Evolutionary conservation across 2,113 vertebrate genomes (phyloP).

Genomic region (Platysternon megacephalum): DNA sequence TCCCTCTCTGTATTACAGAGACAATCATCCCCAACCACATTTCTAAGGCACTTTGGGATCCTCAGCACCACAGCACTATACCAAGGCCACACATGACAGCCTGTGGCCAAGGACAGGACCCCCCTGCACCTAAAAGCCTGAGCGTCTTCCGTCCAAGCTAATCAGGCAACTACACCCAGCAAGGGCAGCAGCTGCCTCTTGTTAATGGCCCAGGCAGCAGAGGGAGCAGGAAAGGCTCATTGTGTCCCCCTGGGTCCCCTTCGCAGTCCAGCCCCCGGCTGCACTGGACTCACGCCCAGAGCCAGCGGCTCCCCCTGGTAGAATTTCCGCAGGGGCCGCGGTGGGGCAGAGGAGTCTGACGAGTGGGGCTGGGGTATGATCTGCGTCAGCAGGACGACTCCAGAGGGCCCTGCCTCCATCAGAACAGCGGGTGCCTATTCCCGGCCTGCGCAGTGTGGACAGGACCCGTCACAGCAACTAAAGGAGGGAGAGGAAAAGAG

Average conservation of each 20-base stretch:
- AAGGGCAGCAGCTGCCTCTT: not conserved
- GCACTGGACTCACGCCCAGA: not conserved
- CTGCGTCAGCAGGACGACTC: not conserved
- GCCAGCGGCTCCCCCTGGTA: not conserved
- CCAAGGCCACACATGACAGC: not conserved
- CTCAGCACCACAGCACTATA: not conserved
- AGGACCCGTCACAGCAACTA: not conserved
- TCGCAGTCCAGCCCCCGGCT: too few species aligned
- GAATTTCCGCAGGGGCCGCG: not conserved
- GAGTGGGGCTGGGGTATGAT: not conserved
- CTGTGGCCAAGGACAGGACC: too few species aligned
- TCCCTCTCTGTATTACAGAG: not conserved
- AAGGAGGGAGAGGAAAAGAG: too few species aligned
- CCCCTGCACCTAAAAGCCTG: not conserved
- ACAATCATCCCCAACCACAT: not conserved
- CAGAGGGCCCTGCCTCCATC: not conserved
- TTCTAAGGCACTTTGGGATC: not conserved
- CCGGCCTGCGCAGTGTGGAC: not conserved
- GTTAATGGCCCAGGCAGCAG: not conserved
- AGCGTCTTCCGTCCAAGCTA: not conserved
- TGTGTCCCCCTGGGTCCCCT: not conserved
- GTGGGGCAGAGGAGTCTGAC: not conserved
- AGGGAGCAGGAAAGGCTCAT: not conserved
- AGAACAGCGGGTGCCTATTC: too few species aligned
- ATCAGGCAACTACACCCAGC: too few species aligned